Evolutionary conservation across 2,113 vertebrate genomes (phyloP).

Genomic region (Columba livia): DNA sequence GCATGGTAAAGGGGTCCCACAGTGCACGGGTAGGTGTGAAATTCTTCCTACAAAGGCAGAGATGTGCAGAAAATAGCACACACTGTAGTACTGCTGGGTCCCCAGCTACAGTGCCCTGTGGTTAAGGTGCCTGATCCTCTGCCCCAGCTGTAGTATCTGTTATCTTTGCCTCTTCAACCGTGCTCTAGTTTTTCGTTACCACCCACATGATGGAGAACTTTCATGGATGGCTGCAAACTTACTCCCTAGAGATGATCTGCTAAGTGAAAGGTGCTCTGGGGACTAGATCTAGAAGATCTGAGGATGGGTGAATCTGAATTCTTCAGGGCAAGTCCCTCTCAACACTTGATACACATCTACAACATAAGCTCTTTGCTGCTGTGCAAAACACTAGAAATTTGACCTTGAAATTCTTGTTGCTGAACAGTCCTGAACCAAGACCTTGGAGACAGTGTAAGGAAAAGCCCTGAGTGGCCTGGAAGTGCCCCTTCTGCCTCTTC

Average conservation of each 20-base stretch:
- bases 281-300: not conserved
- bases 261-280: not conserved
- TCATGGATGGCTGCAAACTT: not conserved
- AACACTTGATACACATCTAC: too few species aligned
- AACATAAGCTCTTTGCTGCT: not conserved
- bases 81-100: not conserved
- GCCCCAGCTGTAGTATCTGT: not conserved
- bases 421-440: not conserved
- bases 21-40: too few species aligned
- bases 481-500: not conserved
- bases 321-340: not conserved
- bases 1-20: not conserved
- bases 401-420: not conserved
- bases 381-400: not conserved
- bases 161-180: not conserved
- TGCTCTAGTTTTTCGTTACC: not conserved
- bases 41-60: not conserved
- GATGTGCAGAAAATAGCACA: not conserved
- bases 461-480: not conserved
- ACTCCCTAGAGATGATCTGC: not conserved
- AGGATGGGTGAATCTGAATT: not conserved
- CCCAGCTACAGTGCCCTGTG: not conserved
- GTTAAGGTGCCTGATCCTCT: not conserved
- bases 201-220: not conserved
- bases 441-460: not conserved